phyloP scores from a whole-genome alignment of 2,797 vertebrate genomes.

The Petrocephalus schoutedeni region DNA sequence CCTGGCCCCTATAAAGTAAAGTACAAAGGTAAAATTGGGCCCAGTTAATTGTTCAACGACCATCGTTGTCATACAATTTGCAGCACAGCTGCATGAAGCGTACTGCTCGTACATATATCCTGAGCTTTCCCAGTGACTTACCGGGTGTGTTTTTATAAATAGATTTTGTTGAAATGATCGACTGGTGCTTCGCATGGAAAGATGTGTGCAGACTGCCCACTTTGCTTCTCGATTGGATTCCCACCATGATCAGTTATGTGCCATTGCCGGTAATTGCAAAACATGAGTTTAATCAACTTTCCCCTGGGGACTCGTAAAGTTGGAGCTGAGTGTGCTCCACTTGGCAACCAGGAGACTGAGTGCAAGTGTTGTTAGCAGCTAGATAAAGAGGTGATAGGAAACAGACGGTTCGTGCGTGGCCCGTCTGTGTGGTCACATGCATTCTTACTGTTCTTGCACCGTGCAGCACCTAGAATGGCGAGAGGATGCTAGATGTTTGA shows the following conservation, averaged over 20 bases:
- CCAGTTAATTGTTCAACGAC: constrained; percentile 36
- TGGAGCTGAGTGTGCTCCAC: constrained; percentile 31
- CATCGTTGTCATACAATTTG: constrained; percentile 16
- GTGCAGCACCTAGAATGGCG: constrained; percentile 57
- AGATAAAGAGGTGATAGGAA: constrained; percentile 46
- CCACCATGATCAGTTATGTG: constrained; percentile 8
- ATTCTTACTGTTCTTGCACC: constrained; percentile 54
- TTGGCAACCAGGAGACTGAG: constrained; percentile 42
- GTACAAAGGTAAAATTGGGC: constrained; percentile 33
- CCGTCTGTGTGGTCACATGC: constrained; percentile 43
- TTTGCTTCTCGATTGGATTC: constrained; percentile 16
- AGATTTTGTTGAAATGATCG: constrained; percentile 6
- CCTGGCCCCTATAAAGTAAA: constrained; percentile 31
- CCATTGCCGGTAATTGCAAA: constrained; percentile 20
- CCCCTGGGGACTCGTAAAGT: neutral
- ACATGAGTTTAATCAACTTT: constrained; percentile 23
- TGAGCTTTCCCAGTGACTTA: neutral
- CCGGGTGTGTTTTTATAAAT: neutral
- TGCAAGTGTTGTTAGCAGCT: constrained; percentile 34
- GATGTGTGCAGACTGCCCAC: neutral
- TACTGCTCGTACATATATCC: neutral
- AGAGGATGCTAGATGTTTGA: constrained; percentile 64
- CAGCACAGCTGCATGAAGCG: neutral
- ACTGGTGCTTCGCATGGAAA: neutral
- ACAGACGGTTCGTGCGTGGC: constrained; percentile 36